A percentile compares a stretch with the other conserved stretches of the same genome.
These are phyloP conservation scores for Monopterus albus DNA, from an alignment of 2,113 vertebrate species.

Conservation along the genomic window DNA sequence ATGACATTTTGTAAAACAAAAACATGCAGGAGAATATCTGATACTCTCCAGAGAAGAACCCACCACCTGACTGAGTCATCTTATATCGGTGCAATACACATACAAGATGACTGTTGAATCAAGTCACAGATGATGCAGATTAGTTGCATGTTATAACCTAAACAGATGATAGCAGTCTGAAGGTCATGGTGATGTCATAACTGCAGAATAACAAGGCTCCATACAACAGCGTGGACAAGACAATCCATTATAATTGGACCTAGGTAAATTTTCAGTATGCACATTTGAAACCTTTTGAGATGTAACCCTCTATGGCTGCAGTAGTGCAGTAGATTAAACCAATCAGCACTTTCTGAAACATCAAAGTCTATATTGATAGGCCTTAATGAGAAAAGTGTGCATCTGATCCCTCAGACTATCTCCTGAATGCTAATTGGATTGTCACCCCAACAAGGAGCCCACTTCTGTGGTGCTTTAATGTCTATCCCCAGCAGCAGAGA, in stretches of 20 bases:
- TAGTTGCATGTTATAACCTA: constrained; percentile 44
- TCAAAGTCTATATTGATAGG: constrained; percentile 11
- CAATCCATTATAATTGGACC: constrained; percentile 42
- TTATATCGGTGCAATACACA: constrained; percentile 32
- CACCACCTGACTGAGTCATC: constrained; percentile 59
- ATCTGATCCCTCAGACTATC: constrained; percentile 15
- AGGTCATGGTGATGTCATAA: constrained; percentile 32
- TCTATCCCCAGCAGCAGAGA: constrained; percentile 13
- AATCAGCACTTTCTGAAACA: constrained; percentile 6
- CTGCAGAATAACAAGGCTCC: constrained; percentile 40
- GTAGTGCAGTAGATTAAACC: constrained; percentile 23
- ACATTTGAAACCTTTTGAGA: constrained; percentile 6
- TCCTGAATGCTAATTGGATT: constrained; percentile 55
- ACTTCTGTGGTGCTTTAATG: constrained; percentile 35
- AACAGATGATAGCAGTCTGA: constrained; percentile 3
- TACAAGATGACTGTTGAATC: constrained; percentile 31
- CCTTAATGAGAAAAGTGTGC: constrained; percentile 15
- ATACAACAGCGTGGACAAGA: constrained; percentile 32
- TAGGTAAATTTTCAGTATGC: not conserved
- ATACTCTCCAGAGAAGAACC: constrained; percentile 41
- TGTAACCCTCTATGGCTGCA: constrained; percentile 13
- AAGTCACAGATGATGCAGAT: constrained; percentile 58
- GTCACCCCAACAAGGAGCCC: constrained; percentile 32
- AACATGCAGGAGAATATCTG: constrained; percentile 23
- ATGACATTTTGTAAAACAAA: constrained; percentile 43